Evolutionary conservation across 2,888 invertebrate species (phyloP), one percentile per base, ranked within the genome.

Genomic region (Ectemnius continuus): DNA sequence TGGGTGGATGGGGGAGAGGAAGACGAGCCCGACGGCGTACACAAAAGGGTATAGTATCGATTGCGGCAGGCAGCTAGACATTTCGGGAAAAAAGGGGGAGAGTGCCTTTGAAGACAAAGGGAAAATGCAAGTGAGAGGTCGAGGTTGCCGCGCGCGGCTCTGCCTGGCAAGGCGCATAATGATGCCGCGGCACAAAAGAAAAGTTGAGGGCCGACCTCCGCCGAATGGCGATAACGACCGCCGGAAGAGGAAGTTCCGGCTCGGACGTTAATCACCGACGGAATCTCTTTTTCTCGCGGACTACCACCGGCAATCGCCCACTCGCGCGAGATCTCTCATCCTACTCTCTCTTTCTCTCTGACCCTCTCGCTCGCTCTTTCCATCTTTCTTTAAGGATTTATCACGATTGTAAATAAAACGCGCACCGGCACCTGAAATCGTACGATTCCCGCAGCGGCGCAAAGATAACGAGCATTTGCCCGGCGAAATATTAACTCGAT

Each of bases 171-270:
- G 14, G 14, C 20, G 57, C 23, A 20, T 68, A 79, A 75, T 56
- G 65, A 71, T 23, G 62, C 73, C 23, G 56, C 52, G 16, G 52
- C 57, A 46, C 46, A 59, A 79, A 81, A 78, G 68, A 70, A 73
- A 75, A 26, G 61, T 61, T 47, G 70, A 46, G 76, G 73, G 64
- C 66, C 62, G 77, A 73, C 70, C 71, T 75, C 75, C 70, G 71
- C 75, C 70, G 71, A 79, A 79, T 59, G 46, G 73, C 70, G 83
- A 83, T 83, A 83, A 81, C 75, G 73, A 76, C 73, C 52, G 13
- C 70, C 78, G 82, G 82, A 83, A 83, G 59, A 64, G 72, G 73
- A 81, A 81, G 74, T 78, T 75, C 73, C 81, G 74, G 74, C 74
- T 83, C 83, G 76, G 76, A 70, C 76, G 73, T 76, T 83, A 83